phyloP scores from a whole-genome alignment of 2,888 invertebrate species.

The Drosophila gaucha region DNA sequence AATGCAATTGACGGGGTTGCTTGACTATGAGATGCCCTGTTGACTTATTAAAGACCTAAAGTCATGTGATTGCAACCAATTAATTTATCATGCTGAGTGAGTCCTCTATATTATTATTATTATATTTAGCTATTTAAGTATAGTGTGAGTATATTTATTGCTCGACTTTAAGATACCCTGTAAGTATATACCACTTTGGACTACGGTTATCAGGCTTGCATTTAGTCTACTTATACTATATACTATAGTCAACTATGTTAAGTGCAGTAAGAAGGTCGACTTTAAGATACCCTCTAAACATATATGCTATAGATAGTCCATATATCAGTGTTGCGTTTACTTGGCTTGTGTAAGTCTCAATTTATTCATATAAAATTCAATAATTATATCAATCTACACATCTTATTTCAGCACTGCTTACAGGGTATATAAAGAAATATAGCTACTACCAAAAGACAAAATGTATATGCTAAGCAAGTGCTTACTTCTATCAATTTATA shows the following conservation, averaged over 20 bases:
- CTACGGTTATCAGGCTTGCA: no score
- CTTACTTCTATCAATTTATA: no score
- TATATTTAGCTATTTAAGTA: no score
- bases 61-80: not conserved
- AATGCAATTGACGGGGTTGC: not conserved
- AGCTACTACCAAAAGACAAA: no score
- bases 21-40: slow-evolving; percentile 18
- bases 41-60: not conserved
- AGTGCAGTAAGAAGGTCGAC: not conserved
- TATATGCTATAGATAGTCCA: no score
- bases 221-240: no score
- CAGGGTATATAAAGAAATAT: not conserved
- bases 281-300: not conserved
- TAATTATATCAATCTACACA: not conserved
- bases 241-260: not conserved
- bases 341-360: no score
- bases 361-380: no score
- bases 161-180: not conserved
- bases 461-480: no score
- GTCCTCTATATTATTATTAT: not conserved
- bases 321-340: no score
- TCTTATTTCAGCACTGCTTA: not conserved
- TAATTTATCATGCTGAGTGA: not conserved
- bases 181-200: no score
- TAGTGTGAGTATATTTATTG: no score